Base-by-base conservation (phyloP, 2,888 invertebrate species). In the Nomada lathburiana region DNA sequence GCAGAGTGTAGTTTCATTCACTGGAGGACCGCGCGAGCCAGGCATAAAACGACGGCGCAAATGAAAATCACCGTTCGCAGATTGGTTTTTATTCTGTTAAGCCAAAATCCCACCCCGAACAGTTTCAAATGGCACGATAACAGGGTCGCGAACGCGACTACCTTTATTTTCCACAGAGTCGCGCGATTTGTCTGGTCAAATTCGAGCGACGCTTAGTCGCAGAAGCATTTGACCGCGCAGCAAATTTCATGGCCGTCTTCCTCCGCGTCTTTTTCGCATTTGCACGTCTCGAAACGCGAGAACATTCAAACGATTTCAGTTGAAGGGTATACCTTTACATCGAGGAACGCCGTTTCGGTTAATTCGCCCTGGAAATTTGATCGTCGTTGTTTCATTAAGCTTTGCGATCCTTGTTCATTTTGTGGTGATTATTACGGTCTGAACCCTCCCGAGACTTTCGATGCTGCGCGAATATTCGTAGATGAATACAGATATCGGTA, bases 41-140 rank as follows among this genome's bases (percentile, higher is more conserved):
- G 7, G 44, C 18, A 62, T n/a, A 60, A 52, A 60, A 62, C 44
- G 42, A 7, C n/a, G 0, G 9, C 26, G 60, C 23, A 53, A 67
- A 67, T 67, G 68, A 60, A 64, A 68, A 75, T 68, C 60, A 26
- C 29, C 23, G 50, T 57, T 65, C 23, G 42, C 50, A 26, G 62
- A 72, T 53, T 42, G 53, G 42, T 59, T 59, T 67, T 74, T 67
- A 65, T 74, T 67, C 52, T 44, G 53, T 59, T 65, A 50, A 74
- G 18, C 57, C n/a, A 29, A 59, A 65, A 26, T 67, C 36, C 26
- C 29, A 36, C 60, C 2, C 16, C 59, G 65, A 74, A 67, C n/a
- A 60, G 50, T 60, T 67, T 52, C 67, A 67, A 73, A 74, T n/a
- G 47, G 18, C 23, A 11, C 26, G 36, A 23, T 67, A 67, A 59